Evolutionary conservation across 2,797 vertebrate species (phyloP).

Genomic region (Numenius phaeopus): DNA sequence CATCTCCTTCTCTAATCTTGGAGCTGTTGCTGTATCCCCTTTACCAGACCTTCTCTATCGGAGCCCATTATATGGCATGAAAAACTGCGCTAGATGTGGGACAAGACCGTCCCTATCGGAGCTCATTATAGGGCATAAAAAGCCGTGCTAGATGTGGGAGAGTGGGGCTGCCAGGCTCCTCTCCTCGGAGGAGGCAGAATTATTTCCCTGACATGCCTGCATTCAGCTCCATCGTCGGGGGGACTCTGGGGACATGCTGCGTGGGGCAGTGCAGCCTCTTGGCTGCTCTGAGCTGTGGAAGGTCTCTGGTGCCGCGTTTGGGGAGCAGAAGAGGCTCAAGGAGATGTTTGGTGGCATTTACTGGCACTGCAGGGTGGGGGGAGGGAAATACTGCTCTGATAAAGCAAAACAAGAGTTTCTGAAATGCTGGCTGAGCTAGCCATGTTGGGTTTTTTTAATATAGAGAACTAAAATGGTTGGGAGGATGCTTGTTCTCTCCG

Average conservation of each 20-base stretch:
- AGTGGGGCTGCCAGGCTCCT: neutral
- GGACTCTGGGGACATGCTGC: accelerated
- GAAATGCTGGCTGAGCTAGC: neutral
- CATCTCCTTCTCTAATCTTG: constrained; percentile 49
- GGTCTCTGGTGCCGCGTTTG: accelerated
- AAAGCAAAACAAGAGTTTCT: neutral
- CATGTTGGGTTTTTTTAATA: neutral
- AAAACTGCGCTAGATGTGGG: neutral
- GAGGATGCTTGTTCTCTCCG: neutral
- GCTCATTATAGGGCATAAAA: neutral
- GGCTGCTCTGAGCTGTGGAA: neutral
- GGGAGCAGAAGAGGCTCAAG: neutral
- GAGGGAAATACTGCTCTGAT: neutral
- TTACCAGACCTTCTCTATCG: constrained; percentile 41
- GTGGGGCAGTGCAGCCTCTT: neutral
- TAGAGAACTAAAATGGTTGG: neutral
- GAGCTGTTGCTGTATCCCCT: constrained; percentile 7
- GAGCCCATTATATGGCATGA: neutral
- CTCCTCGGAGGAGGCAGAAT: accelerated
- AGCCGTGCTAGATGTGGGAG: neutral
- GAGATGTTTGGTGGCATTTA: neutral
- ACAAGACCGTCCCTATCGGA: neutral
- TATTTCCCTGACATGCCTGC: neutral
- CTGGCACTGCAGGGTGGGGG: accelerated
- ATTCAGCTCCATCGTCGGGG: accelerated